Conservation (phyloP, 1,140 invertebrate genomes). For the Bombus turneri region DNA sequence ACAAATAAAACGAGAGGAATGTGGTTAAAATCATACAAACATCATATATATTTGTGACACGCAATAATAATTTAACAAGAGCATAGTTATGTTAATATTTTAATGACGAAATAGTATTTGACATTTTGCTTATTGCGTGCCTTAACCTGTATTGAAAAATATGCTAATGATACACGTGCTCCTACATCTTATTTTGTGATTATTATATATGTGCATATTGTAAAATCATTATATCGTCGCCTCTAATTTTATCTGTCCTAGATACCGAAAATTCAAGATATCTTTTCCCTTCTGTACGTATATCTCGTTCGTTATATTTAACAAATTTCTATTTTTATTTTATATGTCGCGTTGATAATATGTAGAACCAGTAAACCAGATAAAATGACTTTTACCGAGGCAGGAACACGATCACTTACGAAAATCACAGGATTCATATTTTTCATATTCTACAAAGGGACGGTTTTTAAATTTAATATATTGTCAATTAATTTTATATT, state of each 20-base stretch:
- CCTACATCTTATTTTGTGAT: not conserved
- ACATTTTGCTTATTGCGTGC: not conserved
- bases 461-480: no score
- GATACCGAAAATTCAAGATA: conserved; percentile 4
- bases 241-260: conserved; percentile 25
- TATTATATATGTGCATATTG: not conserved
- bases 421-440: no score
- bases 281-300: not conserved
- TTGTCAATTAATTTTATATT: no score
- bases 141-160: not conserved
- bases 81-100: not conserved
- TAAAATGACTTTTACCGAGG: no score
- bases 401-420: no score
- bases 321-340: not conserved
- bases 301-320: not conserved
- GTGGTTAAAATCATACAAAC: not conserved
- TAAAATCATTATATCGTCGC: not conserved
- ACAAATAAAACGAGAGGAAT: not conserved
- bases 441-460: no score
- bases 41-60: not conserved
- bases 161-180: conserved; percentile 7
- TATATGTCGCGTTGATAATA: not conserved
- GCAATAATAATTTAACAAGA: not conserved
- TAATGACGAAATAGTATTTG: not conserved
- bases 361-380: no score